Conservation (phyloP, 2,888 invertebrate species). For the Lucinisca nassula region DNA sequence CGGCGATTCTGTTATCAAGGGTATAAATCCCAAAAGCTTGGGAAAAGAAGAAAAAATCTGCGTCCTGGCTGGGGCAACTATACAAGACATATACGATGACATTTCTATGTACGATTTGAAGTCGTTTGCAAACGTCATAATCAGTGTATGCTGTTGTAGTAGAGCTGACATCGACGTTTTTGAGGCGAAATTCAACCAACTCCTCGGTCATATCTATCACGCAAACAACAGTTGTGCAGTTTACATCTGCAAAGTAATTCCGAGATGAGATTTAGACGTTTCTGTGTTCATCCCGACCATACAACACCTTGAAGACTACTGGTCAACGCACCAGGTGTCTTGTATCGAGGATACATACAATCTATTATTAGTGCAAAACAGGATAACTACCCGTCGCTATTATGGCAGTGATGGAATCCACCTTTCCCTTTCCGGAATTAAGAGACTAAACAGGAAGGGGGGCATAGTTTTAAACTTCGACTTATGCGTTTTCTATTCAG, state of each 20-base stretch:
- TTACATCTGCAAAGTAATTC: neutral
- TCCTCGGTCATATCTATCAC: neutral
- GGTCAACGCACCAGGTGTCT: neutral
- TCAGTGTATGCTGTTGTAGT: neutral
- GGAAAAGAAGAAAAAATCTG: neutral
- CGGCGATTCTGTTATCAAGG: neutral
- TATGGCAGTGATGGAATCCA: neutral
- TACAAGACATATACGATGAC: neutral
- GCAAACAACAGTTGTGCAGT: neutral
- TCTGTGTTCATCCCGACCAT: neutral
- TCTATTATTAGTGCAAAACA: too few relatives aligned
- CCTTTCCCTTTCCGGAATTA: neutral
- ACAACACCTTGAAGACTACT: neutral
- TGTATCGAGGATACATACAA: too few relatives aligned
- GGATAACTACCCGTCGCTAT: too few relatives aligned
- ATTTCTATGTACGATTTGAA: too few relatives aligned
- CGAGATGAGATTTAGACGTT: neutral
- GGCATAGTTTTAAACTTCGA: neutral
- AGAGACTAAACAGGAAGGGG: neutral
- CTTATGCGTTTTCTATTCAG: neutral
- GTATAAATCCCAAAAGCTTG: neutral
- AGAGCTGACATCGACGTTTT: neutral
- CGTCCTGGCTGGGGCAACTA: neutral
- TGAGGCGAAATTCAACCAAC: neutral
- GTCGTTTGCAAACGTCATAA: neutral